Evolutionary conservation across 2,888 invertebrate genomes (phyloP).

Genomic region (Lithophane semibrunnea): DNA sequence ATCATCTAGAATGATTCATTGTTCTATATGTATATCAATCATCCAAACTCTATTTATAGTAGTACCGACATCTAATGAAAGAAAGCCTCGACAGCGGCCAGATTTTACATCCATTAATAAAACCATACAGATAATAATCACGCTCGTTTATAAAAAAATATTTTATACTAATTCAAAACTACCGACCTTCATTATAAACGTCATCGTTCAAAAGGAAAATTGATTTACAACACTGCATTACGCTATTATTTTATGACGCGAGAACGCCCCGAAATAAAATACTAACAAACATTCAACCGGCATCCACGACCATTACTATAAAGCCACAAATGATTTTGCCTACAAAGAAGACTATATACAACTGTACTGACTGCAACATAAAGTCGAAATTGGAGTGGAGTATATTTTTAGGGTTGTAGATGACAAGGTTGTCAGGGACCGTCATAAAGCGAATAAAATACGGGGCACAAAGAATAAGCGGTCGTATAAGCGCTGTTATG

Average conservation of each 20-base stretch:
- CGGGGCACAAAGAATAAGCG: slow-evolving; percentile 90
- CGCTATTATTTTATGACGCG: slow-evolving; percentile 90
- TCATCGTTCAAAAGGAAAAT: slow-evolving; percentile 88
- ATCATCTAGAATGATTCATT: slow-evolving; percentile 27
- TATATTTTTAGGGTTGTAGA: slow-evolving; percentile 52
- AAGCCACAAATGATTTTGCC: slow-evolving; percentile 68
- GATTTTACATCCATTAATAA: slow-evolving; percentile 76
- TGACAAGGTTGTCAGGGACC: slow-evolving; percentile 77
- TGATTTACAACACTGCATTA: slow-evolving; percentile 89
- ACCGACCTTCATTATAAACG: slow-evolving; percentile 87
- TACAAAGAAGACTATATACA: slow-evolving; percentile 33
- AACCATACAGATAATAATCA: slow-evolving; percentile 79
- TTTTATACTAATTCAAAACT: slow-evolving; percentile 84
- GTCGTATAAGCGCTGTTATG: slow-evolving; percentile 90
- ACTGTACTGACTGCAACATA: slow-evolving; percentile 64
- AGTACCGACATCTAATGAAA: slow-evolving; percentile 53
- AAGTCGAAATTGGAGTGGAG: slow-evolving; percentile 67
- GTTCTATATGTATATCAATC: slow-evolving; percentile 52
- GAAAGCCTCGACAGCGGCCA: slow-evolving; percentile 64
- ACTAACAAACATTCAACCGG: slow-evolving; percentile 90
- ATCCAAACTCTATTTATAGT: slow-evolving; percentile 47
- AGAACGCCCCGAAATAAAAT: slow-evolving; percentile 90
- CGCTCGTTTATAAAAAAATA: slow-evolving; percentile 75
- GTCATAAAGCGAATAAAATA: slow-evolving; percentile 91
- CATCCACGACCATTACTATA: slow-evolving; percentile 89